Evolutionary conservation across 2,113 vertebrate genomes (phyloP), one percentile per base, ranked within the genome.

Genomic region (Thryonomys swinderianus): DNA sequence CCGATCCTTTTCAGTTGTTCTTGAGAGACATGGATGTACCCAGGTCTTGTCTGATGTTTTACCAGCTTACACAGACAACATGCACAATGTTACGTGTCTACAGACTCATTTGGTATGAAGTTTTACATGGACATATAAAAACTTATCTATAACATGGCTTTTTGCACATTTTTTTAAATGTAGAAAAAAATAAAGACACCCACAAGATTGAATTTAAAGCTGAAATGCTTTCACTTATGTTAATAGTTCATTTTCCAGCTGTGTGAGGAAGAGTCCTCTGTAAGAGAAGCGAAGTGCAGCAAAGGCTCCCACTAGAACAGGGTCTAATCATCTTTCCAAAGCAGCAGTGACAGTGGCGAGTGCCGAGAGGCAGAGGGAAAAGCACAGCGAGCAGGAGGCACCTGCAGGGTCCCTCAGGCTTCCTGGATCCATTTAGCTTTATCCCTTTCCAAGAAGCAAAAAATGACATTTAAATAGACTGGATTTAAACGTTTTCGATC

Each of bases 351-450:
- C 30, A 59, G 32, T 37, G 71, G 57, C 11, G 34, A 5, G 3
- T 30, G 1, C 4, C n/a, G 27, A 4, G 80, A 88, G 20, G 53
- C n/a, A 73, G 67, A 55, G 4, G 7, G n/a, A 53, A 16, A 27
- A 34, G 1, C 20, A 3, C 5, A 3, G 13, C 9, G n/a, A 51
- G 20, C 61, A 0, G 0, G 7, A 42, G n/a, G 12, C 4, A 12
- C 12, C 48, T n/a, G 0, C 5, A 30, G 42, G 40, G 8, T 12
- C 51, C 32, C 3, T 17, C 8, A 12, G 13, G 11, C 0, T 23
- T 74, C 4, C 30, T 16, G 27, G 13, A 69, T 53, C 51, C 20
- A 16, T 2, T 53, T 64, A 16, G 12, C 18, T 34, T 79, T 71
- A 12, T 32, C 81, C 4, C 2, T 76, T 80, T 83, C 27, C 25